phyloP scores from a whole-genome alignment of 2,113 vertebrate species.

The Rallus limicola region DNA sequence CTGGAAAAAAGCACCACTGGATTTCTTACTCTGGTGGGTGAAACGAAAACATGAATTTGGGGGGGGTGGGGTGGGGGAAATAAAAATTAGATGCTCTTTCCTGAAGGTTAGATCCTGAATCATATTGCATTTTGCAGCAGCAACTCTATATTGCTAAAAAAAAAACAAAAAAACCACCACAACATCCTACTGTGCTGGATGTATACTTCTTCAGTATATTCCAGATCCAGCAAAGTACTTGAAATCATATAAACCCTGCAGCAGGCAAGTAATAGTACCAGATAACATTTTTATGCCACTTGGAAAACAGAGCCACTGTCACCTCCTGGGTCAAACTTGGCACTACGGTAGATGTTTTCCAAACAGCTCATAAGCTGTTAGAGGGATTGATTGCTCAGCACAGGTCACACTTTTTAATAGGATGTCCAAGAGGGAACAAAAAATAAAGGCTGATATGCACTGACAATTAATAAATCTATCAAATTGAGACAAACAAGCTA shows the following conservation, averaged over 20 bases:
- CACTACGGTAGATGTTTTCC: not conserved
- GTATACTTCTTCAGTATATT: not conserved
- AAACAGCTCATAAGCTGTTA: not conserved
- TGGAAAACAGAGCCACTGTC: not conserved
- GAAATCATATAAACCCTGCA: not conserved
- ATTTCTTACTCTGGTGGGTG: not conserved
- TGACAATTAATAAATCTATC: not conserved
- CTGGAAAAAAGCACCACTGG: not conserved
- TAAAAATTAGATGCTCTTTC: not conserved
- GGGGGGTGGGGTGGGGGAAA: too few relatives aligned
- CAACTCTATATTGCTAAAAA: not conserved
- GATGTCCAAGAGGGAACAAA: not conserved
- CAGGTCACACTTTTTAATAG: accelerated
- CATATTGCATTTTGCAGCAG: not conserved
- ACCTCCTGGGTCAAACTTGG: not conserved
- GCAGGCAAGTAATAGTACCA: not conserved
- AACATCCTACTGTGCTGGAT: not conserved
- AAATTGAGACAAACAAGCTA: not conserved
- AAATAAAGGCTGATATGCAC: not conserved
- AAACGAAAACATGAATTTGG: not conserved
- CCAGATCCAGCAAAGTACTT: not conserved
- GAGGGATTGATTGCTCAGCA: not conserved
- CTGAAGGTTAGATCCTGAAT: not conserved
- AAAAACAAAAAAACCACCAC: not conserved
- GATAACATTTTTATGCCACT: not conserved